Evolutionary conservation across 2,888 invertebrate species (phyloP).

Genomic region (Nymphalis polychloros): DNA sequence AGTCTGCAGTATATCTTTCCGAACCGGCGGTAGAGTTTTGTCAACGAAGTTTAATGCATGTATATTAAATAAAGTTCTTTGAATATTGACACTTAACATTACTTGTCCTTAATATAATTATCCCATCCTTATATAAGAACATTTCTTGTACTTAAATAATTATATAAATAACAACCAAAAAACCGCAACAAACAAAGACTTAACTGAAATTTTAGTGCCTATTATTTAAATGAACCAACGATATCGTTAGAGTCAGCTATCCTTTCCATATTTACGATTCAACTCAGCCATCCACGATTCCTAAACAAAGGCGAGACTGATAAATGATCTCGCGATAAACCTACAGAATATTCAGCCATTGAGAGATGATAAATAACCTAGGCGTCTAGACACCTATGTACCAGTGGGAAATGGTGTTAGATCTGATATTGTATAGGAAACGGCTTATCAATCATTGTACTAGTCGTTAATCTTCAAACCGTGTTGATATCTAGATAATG

Average conservation of each 20-base stretch:
- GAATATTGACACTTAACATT: too few relatives aligned
- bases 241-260: not conserved
- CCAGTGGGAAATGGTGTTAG: slow-evolving; percentile 1
- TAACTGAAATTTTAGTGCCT: not conserved
- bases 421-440: not conserved
- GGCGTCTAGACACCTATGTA: slow-evolving; percentile 10
- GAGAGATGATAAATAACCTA: slow-evolving; percentile 30
- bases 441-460: slow-evolving; percentile 6
- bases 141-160: too few relatives aligned
- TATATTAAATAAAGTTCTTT: too few relatives aligned
- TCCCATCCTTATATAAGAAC: too few relatives aligned
- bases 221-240: slow-evolving; percentile 4
- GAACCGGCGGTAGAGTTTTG: too few relatives aligned
- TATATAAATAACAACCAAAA: too few relatives aligned
- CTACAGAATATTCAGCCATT: slow-evolving; percentile 32
- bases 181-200: not conserved
- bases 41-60: too few relatives aligned
- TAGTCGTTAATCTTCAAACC: not conserved
- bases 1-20: too few relatives aligned
- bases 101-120: too few relatives aligned
- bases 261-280: slow-evolving; percentile 22
- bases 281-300: slow-evolving; percentile 11
- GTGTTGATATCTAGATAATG: not conserved
- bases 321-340: slow-evolving; percentile 40
- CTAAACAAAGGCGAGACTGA: slow-evolving; percentile 40